A percentile compares a stretch with the other conserved stretches of the same genome.
These are phyloP conservation scores for Ormyrus labotus DNA, from an alignment of 2,888 invertebrate genomes.

Conservation along the genomic window DNA sequence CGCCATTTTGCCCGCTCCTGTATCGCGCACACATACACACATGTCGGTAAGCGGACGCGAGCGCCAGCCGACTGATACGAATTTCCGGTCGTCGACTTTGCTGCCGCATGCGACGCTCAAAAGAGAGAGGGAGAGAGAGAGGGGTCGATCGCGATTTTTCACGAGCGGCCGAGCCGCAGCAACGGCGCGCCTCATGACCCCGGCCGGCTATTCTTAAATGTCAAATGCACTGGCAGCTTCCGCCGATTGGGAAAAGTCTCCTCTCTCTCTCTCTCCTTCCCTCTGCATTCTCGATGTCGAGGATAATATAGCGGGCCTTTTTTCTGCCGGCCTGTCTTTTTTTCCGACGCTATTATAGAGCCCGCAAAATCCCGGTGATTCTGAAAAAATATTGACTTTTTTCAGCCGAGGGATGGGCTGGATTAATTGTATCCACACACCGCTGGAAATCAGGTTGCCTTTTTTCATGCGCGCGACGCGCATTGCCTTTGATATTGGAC, in stretches of 20 bases:
- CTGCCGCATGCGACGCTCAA: slow-evolving; percentile 37
- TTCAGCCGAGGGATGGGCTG: too few species aligned
- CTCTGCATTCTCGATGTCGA: too few species aligned
- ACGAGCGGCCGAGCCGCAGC: slow-evolving; percentile 26
- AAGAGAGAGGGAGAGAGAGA: neutral
- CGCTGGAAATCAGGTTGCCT: too few species aligned
- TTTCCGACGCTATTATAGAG: too few species aligned
- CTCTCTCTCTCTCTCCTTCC: slow-evolving; percentile 2
- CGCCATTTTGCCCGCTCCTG: slow-evolving; percentile 22
- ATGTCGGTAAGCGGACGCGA: neutral
- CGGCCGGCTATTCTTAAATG: slow-evolving; percentile 48
- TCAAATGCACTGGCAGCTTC: slow-evolving; percentile 49
- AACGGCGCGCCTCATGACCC: slow-evolving; percentile 1
- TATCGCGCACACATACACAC: slow-evolving; percentile 4
- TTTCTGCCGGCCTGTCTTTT: too few species aligned
- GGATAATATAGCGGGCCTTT: too few species aligned
- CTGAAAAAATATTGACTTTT: too few species aligned
- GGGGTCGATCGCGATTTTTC: slow-evolving; percentile 55
- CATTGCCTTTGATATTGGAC: too few species aligned
- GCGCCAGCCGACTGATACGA: slow-evolving; percentile 47
- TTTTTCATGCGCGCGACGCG: too few species aligned
- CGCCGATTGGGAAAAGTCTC: slow-evolving; percentile 46
- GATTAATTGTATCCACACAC: too few species aligned
- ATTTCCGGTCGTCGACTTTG: slow-evolving; percentile 55
- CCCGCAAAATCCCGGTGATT: too few species aligned